A percentile compares a stretch with the other conserved stretches of the same genome.
These are phyloP conservation scores for Aleiodes sp. DNA, from an alignment of 1,140 invertebrate species.

Conservation along the genomic window DNA sequence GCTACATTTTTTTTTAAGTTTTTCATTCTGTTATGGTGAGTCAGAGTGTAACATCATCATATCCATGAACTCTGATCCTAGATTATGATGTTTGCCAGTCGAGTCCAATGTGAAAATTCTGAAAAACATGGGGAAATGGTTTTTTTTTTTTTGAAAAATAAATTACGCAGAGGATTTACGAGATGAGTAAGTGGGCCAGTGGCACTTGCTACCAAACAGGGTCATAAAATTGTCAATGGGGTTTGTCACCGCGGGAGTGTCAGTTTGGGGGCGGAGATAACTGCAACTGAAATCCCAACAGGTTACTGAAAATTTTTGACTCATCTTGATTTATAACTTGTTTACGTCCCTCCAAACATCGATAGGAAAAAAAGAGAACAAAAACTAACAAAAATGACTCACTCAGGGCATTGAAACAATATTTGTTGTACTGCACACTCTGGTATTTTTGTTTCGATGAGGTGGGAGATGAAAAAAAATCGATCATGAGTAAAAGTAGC, in stretches of 20 bases:
- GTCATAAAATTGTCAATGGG: slow-evolving; percentile 10
- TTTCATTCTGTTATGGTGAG: not conserved
- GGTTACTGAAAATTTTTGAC: not conserved
- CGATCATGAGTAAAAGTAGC: not conserved
- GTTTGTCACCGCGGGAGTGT: not conserved
- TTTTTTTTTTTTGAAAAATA: no score
- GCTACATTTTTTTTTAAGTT: not conserved
- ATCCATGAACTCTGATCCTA: not conserved
- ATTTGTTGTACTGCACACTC: not conserved
- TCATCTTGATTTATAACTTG: slow-evolving; percentile 10
- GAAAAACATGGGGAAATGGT: no score
- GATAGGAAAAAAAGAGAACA: no score
- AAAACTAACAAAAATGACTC: not conserved
- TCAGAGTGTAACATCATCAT: not conserved
- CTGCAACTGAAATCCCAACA: not conserved
- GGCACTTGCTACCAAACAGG: not conserved
- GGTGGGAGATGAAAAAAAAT: not conserved
- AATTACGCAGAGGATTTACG: not conserved
- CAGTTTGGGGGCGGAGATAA: slow-evolving; percentile 5
- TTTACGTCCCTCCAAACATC: not conserved
- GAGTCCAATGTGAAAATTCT: not conserved
- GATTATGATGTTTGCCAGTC: not conserved
- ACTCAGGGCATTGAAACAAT: no score
- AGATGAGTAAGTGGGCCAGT: slow-evolving; percentile 4
- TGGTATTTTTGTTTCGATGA: not conserved